phyloP scores from a whole-genome alignment of 2,888 invertebrate genomes.

The Rhorus exstirpatorius region DNA sequence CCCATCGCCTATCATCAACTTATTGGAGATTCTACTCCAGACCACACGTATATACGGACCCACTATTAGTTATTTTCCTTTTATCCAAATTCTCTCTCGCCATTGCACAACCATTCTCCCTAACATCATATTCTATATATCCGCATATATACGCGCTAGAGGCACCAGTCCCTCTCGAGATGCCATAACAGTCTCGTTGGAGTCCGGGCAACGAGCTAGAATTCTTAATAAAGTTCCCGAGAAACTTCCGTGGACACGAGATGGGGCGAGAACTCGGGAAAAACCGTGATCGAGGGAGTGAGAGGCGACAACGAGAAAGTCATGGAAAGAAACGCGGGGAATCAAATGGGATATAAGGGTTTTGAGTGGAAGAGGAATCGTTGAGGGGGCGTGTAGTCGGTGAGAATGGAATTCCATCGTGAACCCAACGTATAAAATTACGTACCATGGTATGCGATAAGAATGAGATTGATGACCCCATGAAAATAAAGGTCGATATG shows the following conservation, averaged over 20 bases:
- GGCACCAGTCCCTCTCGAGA: constrained; percentile 8
- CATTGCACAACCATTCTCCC: constrained; percentile 37
- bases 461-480: no score
- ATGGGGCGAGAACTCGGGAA: constrained; percentile 68
- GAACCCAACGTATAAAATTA: constrained; percentile 69
- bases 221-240: constrained; percentile 82
- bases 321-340: constrained; percentile 23
- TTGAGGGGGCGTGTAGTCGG: constrained; percentile 10
- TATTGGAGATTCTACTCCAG: constrained; percentile 43
- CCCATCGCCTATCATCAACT: constrained; percentile 60
- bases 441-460: constrained; percentile 58
- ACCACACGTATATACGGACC: background rate
- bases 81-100: constrained; percentile 20
- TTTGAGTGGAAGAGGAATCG: constrained; percentile 55
- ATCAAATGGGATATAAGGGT: constrained; percentile 23
- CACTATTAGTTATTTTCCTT: constrained; percentile 35
- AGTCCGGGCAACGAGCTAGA: constrained; percentile 72
- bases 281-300: constrained; percentile 37
- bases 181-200: constrained; percentile 7
- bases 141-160: constrained; percentile 29
- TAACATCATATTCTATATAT: constrained; percentile 22
- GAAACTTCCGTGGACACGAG: constrained; percentile 66
- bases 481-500: no score
- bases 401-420: constrained; percentile 71
- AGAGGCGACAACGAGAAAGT: constrained; percentile 22